Conservation (phyloP, 2,888 invertebrate species). For the Metellina segmentata region DNA sequence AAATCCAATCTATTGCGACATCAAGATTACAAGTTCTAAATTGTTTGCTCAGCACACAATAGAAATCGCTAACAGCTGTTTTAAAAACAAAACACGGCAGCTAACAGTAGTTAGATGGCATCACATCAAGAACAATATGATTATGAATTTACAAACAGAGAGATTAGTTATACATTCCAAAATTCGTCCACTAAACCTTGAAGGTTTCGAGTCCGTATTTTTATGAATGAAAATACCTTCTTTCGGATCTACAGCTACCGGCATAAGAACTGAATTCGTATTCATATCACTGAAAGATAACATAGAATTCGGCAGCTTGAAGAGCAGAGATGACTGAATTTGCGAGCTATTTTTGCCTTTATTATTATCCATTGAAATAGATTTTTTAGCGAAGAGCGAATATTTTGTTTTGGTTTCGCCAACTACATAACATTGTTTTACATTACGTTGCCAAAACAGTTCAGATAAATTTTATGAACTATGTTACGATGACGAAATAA, state of each 20-base stretch:
- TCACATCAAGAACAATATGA: neutral
- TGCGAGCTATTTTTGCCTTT: neutral
- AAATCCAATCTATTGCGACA: neutral
- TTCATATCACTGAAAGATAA: constrained; percentile 48
- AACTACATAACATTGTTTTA: neutral
- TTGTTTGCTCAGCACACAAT: neutral
- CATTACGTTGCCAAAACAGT: no score
- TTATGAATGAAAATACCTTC: neutral
- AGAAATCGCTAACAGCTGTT: neutral
- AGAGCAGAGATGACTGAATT: constrained; percentile 43
- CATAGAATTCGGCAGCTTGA: constrained; percentile 45
- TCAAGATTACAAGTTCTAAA: neutral
- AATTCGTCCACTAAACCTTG: neutral
- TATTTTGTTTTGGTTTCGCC: neutral
- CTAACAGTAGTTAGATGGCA: neutral
- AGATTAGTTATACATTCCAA: neutral
- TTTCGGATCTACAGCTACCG: constrained; percentile 53
- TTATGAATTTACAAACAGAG: neutral
- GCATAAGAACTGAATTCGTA: constrained; percentile 41
- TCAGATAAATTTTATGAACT: no score
- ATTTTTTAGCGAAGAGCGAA: neutral
- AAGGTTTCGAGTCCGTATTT: neutral
- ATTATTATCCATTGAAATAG: neutral
- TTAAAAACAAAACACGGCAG: neutral
- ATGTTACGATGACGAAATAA: no score